These are phyloP conservation scores for Sebastiscus tertius DNA, from an alignment of 2,797 vertebrate genomes.

Conservation along the genomic window DNA sequence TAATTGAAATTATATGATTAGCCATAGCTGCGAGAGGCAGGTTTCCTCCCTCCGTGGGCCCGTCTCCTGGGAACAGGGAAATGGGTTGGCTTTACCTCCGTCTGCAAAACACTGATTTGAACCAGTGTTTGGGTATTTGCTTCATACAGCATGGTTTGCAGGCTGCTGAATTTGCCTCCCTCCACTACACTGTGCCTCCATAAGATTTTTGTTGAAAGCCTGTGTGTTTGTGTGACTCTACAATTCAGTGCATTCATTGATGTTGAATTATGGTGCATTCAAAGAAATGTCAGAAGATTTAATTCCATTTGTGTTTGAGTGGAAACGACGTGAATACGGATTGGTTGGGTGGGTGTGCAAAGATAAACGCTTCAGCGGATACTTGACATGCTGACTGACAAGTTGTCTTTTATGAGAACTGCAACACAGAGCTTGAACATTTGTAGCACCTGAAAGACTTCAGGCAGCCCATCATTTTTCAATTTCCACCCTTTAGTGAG, in stretches of 20 bases:
- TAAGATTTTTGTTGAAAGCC: neutral
- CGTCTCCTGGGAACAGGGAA: slow-evolving; percentile 28
- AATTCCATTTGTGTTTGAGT: slow-evolving; percentile 24
- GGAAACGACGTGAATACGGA: slow-evolving; percentile 15
- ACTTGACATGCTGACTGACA: slow-evolving; percentile 50
- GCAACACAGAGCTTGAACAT: slow-evolving; percentile 21
- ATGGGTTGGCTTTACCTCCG: slow-evolving; percentile 29
- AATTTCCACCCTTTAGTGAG: slow-evolving; percentile 14
- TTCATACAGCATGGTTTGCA: slow-evolving; percentile 22
- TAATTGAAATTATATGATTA: slow-evolving; percentile 70
- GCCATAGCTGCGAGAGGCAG: slow-evolving; percentile 38
- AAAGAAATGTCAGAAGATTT: slow-evolving; percentile 37
- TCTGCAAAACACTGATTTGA: slow-evolving; percentile 42
- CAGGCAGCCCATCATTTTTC: slow-evolving; percentile 26
- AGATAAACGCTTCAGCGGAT: slow-evolving; percentile 49
- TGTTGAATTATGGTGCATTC: slow-evolving; percentile 41
- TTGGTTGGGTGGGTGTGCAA: slow-evolving; percentile 25
- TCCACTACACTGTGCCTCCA: slow-evolving; percentile 3
- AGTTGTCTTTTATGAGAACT: slow-evolving; percentile 23
- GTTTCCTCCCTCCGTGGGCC: slow-evolving; percentile 16
- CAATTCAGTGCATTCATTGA: slow-evolving; percentile 31
- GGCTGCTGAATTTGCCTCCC: slow-evolving; percentile 18
- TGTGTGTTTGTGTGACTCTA: slow-evolving; percentile 1
- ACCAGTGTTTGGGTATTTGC: slow-evolving; percentile 19
- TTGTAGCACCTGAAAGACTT: slow-evolving; percentile 23